Evolutionary conservation across 2,888 invertebrate genomes (phyloP).

Genomic region (Beris chalybata): DNA sequence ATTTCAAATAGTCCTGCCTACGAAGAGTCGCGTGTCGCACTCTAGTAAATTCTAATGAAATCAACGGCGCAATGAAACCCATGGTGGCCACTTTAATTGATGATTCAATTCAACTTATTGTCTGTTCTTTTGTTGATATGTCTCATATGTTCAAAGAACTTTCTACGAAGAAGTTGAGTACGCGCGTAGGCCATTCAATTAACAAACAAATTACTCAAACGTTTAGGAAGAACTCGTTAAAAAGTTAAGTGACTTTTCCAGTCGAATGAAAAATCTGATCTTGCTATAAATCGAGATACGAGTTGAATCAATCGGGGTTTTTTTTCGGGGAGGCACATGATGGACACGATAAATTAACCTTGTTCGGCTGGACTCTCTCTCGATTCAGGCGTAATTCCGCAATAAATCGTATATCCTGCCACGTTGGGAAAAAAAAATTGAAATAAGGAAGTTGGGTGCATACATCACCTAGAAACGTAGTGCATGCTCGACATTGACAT

Average conservation of each 20-base stretch:
- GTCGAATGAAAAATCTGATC: too few relatives aligned
- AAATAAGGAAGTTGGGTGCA: background rate
- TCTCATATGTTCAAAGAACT: background rate
- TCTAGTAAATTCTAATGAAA: too few relatives aligned
- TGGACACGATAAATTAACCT: background rate
- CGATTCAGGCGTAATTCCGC: background rate
- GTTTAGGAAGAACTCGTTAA: too few relatives aligned
- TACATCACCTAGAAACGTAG: background rate
- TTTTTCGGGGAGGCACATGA: background rate
- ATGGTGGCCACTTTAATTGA: conserved; percentile 2
- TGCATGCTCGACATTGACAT: background rate
- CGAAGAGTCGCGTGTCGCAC: too few relatives aligned
- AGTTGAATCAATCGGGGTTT: conserved; percentile 1
- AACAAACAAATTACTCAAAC: too few relatives aligned
- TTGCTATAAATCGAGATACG: background rate
- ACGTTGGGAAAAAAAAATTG: background rate
- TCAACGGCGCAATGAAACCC: too few relatives aligned
- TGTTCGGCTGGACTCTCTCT: background rate
- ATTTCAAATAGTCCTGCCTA: too few relatives aligned
- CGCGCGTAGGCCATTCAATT: background rate
- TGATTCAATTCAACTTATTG: background rate
- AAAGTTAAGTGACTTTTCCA: too few relatives aligned
- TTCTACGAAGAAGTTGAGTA: background rate
- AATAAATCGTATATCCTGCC: background rate
- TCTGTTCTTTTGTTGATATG: conserved; percentile 8